phyloP scores from a whole-genome alignment of 1,140 invertebrate species.

The Spodoptera litura region DNA sequence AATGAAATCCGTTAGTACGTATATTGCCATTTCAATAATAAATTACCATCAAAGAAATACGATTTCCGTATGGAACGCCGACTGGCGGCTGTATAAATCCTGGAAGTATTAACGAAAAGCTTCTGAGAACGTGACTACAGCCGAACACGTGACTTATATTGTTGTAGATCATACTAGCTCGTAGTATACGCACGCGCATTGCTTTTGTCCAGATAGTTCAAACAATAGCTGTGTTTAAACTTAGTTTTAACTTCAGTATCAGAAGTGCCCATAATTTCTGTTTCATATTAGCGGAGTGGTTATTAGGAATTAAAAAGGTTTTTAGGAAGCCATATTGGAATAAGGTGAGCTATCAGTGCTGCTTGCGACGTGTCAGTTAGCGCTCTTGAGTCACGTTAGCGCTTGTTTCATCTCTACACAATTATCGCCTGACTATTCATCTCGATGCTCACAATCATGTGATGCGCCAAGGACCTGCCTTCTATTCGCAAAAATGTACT shows the following conservation, averaged over 20 bases:
- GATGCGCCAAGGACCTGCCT: no score
- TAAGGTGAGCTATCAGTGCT: not conserved
- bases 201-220: no score
- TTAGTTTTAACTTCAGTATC: no score
- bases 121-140: not conserved
- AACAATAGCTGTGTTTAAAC: no score
- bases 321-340: no score
- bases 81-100: not conserved
- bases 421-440: conserved; percentile 19
- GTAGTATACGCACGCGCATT: no score
- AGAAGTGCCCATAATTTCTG: no score
- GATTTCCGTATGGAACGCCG: not conserved
- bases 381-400: not conserved
- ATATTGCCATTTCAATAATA: not conserved
- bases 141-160: not conserved
- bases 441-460: not conserved
- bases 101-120: not conserved
- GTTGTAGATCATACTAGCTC: not conserved
- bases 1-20: not conserved
- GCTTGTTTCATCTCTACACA: conserved; percentile 17
- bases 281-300: no score
- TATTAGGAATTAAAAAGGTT: no score
- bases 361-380: not conserved
- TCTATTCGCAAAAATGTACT: not conserved
- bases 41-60: not conserved